Evolutionary conservation across 1,140 invertebrate species (phyloP), one percentile per base, ranked within the genome.

Genomic region (Hyposmocoma kahamanoa): DNA sequence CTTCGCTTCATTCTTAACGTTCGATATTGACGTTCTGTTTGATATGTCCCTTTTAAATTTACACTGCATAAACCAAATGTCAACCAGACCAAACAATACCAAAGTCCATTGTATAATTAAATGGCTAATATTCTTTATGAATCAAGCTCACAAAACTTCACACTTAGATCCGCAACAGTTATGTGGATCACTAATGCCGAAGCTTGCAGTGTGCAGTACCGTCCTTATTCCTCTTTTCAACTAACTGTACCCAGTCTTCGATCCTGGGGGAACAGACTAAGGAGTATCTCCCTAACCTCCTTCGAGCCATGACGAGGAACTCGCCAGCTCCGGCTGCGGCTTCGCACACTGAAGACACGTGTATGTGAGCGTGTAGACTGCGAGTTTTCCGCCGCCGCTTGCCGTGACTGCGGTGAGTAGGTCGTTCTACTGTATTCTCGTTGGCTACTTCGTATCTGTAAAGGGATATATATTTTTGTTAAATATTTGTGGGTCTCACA

Each of bases 271-370:
- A 92, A 63, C 94, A 95, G 0, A 89, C 88, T 13, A 95, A 72
- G 1, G 89, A 85, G n/a, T 92, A 82, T 24, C 92, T 88, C 1
- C 92, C 93, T 8, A 96, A 87, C 53, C 91, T 88, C 48, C 91
- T 86, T 46, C 91, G 87, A 10, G 93, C 94, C 88, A 95, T 93
- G 72, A 95, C 91, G 22, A 95, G 87, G 84, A 95, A 95, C 77
- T 94, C 91, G 0, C 93, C 93, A 5, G 87, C 81, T 5, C 93
- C 93, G 20, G 90, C 88, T 22, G 87, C 80, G 13, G 92, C 92
- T 5, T 91, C 92, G 69, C 94, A 95, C 42, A 88, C 87, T 9
- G 89, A 85, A 0, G 91, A 87, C 22, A 93, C 89, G 30, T 91
- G 87, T 2, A 92, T 67, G 65, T 75, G 84, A 22, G 66, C 84